Base-by-base conservation (phyloP, 2,113 vertebrate genomes). In the Alaudala cheleensis region DNA sequence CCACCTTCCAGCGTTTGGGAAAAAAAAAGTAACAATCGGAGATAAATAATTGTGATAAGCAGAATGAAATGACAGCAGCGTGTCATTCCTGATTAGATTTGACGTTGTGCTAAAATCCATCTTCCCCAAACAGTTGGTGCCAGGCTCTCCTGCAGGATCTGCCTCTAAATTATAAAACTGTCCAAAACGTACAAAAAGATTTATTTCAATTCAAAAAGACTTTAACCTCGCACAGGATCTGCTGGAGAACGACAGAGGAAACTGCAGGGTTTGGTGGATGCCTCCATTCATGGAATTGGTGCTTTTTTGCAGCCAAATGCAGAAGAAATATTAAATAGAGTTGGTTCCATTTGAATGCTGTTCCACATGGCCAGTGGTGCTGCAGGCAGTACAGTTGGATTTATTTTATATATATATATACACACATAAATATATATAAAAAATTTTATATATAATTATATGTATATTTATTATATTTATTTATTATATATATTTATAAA, bases 181-280 rank as follows among this genome's bases (percentile, higher is more conserved):
- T 60, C 86, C 78, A 86, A 66, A 42, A 47, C 4, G 28, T 9
- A 19, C 49, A 15, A n/a, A 83, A 81, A 95, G 44, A 87, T 82
- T 84, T 81, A 69, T 89, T 95, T 94, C 84, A 16, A 44, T 69
- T 69, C 73, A 37, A n/a, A n/a, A n/a, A n/a, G n/a, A n/a, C n/a
- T n/a, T n/a, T n/a, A n/a, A n/a, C n/a, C n/a, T n/a, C n/a, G n/a
- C n/a, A n/a, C n/a, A n/a, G n/a, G 88, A 83, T 95, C 88, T 88
- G 54, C 58, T 23, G 0, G 82, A 70, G 86, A 79, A 37, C 11
- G 18, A 26, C 29, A n/a, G 73, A 66, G 24, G 26, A 26, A 72
- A 33, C 45, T 1, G 1, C 0, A 0, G 66, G 22, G 2, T 56
- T 72, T 39, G 58, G 65, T 57, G 58, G 44, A 20, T 33, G 8